These are phyloP conservation scores for Carlito syrichta DNA, from an alignment of 2,113 vertebrate genomes.

Conservation along the genomic window DNA sequence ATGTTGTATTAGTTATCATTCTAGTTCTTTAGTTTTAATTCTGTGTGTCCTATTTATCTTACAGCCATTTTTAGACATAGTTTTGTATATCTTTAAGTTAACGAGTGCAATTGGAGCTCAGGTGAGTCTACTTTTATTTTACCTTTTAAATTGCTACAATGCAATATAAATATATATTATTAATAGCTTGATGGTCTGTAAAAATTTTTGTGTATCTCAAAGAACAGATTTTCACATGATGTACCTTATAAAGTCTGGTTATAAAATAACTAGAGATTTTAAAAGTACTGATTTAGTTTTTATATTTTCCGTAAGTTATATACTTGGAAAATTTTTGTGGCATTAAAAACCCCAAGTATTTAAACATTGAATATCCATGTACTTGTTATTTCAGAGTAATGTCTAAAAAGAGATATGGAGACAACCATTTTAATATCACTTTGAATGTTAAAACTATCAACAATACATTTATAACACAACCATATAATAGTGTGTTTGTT, in stretches of 20 bases:
- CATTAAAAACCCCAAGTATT: not conserved
- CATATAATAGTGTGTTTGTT: not conserved
- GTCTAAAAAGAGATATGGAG: constrained; percentile 32
- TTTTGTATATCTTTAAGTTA: constrained; percentile 97
- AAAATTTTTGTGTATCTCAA: constrained; percentile 26
- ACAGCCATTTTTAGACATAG: constrained; percentile 96
- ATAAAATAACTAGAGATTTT: constrained; percentile 23
- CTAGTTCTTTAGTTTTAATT: constrained; percentile 48
- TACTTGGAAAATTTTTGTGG: not conserved
- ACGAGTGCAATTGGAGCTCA: constrained; percentile 96
- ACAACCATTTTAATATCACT: not conserved
- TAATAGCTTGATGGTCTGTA: not conserved
- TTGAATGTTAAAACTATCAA: not conserved
- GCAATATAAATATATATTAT: not conserved
- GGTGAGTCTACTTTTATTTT: constrained; percentile 81
- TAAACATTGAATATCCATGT: not conserved
- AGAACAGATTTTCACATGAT: not conserved
- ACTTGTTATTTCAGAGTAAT: constrained; percentile 17
- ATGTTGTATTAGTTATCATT: not conserved
- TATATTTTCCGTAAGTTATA: not conserved
- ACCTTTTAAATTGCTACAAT: not conserved
- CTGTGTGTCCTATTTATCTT: constrained; percentile 63
- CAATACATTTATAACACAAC: not conserved
- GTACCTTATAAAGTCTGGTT: not conserved
- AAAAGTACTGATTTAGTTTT: not conserved